These are phyloP conservation scores for Castor canadensis DNA, from an alignment of 2,113 vertebrate species.

Conservation along the genomic window DNA sequence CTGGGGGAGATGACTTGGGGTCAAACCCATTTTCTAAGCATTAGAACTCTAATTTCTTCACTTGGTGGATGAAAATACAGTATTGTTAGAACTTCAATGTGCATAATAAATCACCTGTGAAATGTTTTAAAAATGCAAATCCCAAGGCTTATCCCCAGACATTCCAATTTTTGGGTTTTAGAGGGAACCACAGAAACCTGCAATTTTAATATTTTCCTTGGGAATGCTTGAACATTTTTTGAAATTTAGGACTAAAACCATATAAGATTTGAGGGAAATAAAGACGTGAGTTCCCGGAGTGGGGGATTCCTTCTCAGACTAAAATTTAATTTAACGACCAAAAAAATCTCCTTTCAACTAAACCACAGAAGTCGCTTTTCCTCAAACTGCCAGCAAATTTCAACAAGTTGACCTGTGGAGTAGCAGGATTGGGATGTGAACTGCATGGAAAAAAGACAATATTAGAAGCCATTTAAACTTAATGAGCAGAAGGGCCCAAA, in stretches of 20 bases:
- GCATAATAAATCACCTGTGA: neutral
- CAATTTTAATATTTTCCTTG: neutral
- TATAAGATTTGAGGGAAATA: neutral
- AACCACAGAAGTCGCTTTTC: neutral
- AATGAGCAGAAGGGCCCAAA: neutral
- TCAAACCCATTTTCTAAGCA: neutral
- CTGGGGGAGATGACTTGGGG: neutral
- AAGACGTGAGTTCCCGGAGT: neutral
- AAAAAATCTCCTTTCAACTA: neutral
- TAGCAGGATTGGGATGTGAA: neutral
- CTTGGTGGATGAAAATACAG: neutral
- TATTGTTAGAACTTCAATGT: neutral
- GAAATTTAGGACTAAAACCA: neutral
- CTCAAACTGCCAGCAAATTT: neutral
- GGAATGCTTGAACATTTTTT: neutral
- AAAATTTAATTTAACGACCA: neutral
- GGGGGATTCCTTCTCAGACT: neutral
- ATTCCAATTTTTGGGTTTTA: neutral
- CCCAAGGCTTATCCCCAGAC: neutral
- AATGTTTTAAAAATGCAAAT: neutral
- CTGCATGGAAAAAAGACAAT: neutral
- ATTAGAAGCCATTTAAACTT: neutral
- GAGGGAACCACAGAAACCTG: neutral
- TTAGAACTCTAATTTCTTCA: neutral
- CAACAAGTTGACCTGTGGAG: neutral